Evolutionary conservation across 2,888 invertebrate species (phyloP).

Genomic region (Apodemia mormo): DNA sequence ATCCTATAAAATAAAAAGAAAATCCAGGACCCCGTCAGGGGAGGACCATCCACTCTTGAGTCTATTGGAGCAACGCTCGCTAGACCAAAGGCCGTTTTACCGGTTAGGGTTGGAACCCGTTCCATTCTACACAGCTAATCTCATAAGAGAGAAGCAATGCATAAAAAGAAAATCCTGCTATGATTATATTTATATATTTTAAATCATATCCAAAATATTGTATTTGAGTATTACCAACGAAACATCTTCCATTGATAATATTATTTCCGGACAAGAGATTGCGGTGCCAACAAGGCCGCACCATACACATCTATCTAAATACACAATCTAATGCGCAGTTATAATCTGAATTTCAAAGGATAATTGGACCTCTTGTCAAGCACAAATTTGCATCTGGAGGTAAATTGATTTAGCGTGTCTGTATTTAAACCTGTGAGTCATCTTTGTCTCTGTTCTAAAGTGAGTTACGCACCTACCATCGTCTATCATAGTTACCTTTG

Average conservation of each 20-base stretch:
- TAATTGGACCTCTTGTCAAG: constrained; percentile 16
- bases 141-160: no score
- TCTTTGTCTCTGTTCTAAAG: background rate
- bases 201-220: no score
- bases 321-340: background rate
- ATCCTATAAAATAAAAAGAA: no score
- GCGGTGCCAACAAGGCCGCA: background rate
- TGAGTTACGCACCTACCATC: background rate
- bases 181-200: no score
- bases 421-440: background rate
- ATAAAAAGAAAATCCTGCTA: no score
- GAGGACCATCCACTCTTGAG: no score
- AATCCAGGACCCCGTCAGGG: no score
- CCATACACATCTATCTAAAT: background rate
- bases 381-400: constrained; percentile 11
- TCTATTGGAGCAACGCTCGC: no score
- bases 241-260: background rate
- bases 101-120: no score
- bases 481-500: background rate
- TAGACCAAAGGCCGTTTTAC: no score
- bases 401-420: constrained; percentile 8
- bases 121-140: no score
- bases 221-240: no score
- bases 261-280: background rate
- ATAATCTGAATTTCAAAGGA: background rate